Evolutionary conservation across 2,888 invertebrate species (phyloP).

Genomic region (Eristalinus sepulchralis): DNA sequence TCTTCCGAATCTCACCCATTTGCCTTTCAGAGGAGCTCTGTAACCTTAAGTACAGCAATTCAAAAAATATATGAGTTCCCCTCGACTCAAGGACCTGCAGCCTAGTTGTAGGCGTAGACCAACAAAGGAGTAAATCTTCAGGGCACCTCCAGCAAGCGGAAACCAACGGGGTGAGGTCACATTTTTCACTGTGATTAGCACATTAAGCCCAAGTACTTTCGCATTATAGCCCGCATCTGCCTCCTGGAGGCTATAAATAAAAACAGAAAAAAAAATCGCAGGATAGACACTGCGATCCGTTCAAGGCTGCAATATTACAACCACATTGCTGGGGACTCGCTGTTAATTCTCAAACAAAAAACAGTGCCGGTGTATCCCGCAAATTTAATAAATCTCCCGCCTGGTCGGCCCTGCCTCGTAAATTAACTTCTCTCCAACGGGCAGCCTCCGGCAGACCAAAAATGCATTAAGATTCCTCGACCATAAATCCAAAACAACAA

Average conservation of each 20-base stretch:
- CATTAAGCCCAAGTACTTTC: neutral
- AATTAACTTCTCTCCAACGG: slow-evolving; percentile 22
- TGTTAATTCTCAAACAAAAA: slow-evolving; percentile 10
- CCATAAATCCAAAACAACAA: slow-evolving; percentile 46
- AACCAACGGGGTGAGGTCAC: neutral
- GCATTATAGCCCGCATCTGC: neutral
- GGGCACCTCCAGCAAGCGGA: neutral
- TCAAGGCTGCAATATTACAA: neutral
- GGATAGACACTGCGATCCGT: neutral
- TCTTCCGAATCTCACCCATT: neutral
- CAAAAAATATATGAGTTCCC: neutral
- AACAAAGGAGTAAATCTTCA: neutral
- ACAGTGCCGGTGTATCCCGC: neutral
- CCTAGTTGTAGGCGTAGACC: neutral
- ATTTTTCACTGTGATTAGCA: neutral
- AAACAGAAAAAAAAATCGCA: neutral
- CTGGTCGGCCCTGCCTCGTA: slow-evolving; percentile 9
- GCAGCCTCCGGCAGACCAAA: slow-evolving; percentile 10
- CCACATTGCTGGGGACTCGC: neutral
- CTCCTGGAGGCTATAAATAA: neutral
- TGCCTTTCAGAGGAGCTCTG: neutral
- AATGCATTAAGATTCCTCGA: slow-evolving; percentile 39
- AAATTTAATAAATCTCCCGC: slow-evolving; percentile 47
- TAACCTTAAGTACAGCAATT: neutral
- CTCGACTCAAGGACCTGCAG: neutral